These are phyloP conservation scores for Grantiella picta DNA, from an alignment of 2,113 vertebrate genomes.

Conservation along the genomic window DNA sequence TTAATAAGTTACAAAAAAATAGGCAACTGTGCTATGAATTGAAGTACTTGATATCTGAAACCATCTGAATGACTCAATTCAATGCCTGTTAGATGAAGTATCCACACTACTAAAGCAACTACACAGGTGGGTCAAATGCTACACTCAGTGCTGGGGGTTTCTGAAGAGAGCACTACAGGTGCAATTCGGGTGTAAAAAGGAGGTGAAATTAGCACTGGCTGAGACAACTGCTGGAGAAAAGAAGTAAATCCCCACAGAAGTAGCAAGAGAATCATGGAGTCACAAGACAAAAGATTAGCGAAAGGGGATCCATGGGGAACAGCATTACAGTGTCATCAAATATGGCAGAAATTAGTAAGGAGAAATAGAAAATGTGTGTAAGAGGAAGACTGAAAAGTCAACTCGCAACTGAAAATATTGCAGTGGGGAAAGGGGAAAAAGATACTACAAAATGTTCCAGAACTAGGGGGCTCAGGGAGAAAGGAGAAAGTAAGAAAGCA, in stretches of 20 bases:
- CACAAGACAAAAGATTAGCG: background rate
- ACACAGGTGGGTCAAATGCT: background rate
- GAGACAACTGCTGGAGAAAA: background rate
- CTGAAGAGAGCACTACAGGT: background rate
- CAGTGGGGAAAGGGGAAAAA: background rate
- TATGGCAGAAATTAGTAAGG: background rate
- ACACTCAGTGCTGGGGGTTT: background rate
- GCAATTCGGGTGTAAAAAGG: background rate
- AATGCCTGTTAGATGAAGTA: background rate
- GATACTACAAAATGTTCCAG: background rate
- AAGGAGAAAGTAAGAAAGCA: background rate
- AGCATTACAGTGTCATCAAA: background rate
- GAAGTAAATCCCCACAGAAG: background rate
- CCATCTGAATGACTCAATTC: background rate
- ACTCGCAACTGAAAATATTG: background rate
- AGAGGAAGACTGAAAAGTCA: background rate
- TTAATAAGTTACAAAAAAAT: background rate
- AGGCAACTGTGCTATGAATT: background rate
- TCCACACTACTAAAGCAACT: background rate
- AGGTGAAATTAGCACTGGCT: background rate
- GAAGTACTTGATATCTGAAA: background rate
- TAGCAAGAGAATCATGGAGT: background rate
- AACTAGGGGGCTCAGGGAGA: fast-evolving
- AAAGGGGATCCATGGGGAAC: background rate
- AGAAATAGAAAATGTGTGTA: background rate